phyloP scores from a whole-genome alignment of 2,888 invertebrate genomes.

The Cerastis leucographa region DNA sequence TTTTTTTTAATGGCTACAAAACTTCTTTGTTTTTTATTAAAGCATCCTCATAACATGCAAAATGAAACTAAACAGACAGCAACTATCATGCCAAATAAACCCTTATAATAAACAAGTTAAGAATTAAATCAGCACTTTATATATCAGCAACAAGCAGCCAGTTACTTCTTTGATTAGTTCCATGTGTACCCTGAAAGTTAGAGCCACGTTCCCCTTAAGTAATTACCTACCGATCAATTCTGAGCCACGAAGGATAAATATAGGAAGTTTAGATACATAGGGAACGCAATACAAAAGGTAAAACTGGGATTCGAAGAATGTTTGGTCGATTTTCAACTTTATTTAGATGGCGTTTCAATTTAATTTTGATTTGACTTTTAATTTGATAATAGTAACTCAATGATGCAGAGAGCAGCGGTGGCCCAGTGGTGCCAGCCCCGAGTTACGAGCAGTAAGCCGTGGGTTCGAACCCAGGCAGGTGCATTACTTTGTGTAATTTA shows the following conservation, averaged over 20 bases:
- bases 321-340: conserved; percentile 25
- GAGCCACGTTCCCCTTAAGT: conserved; percentile 71
- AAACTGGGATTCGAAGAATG: conserved; percentile 15
- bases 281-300: conserved; percentile 31
- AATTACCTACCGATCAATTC: conserved; percentile 81
- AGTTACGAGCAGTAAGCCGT: too few species aligned
- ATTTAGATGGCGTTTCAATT: conserved; percentile 1
- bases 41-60: neutral
- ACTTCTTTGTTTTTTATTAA: neutral
- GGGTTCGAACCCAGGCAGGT: too few species aligned
- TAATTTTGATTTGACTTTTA: conserved; percentile 1
- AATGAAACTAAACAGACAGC: neutral
- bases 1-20: neutral
- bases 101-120: conserved; percentile 14
- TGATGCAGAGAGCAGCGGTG: too few species aligned
- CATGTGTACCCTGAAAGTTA: conserved; percentile 76
- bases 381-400: neutral
- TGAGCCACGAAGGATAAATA: conserved; percentile 30
- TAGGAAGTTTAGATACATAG: conserved; percentile 1
- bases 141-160: conserved; percentile 48
- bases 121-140: conserved; percentile 45
- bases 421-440: too few species aligned
- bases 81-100: neutral
- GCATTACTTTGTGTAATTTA: too few species aligned
- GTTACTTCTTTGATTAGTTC: conserved; percentile 70